Conservation (phyloP, 2,888 invertebrate genomes). For the Polymixis flavicincta region DNA sequence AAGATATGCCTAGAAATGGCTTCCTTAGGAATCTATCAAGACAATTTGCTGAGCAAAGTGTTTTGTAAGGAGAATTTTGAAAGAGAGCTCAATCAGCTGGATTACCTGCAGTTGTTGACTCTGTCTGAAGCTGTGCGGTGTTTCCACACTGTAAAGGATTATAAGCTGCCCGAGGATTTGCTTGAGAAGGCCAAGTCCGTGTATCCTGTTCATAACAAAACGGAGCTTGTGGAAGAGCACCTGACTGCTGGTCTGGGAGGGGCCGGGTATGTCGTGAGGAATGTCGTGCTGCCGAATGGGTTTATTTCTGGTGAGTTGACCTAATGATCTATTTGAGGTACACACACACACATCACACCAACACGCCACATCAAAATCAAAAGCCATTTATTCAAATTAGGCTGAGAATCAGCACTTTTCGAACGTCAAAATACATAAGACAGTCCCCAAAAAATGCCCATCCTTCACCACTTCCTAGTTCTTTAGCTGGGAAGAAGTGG, state of each 20-base stretch:
- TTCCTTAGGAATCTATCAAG: slow-evolving; percentile 90
- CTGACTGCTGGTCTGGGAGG: slow-evolving; percentile 91
- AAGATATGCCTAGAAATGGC: slow-evolving; percentile 90
- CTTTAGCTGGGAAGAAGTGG: too few relatives aligned
- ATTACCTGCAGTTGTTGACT: slow-evolving; percentile 87
- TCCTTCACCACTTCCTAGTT: too few relatives aligned
- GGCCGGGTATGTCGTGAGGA: slow-evolving; percentile 87
- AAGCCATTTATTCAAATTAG: too few relatives aligned
- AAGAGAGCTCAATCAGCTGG: slow-evolving; percentile 81
- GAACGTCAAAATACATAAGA: too few relatives aligned
- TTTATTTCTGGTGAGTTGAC: slow-evolving; percentile 87
- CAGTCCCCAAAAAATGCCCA: too few relatives aligned
- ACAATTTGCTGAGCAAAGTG: slow-evolving; percentile 87
- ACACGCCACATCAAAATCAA: too few relatives aligned
- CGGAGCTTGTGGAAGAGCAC: slow-evolving; percentile 84
- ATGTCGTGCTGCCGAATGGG: slow-evolving; percentile 89
- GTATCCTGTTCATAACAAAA: slow-evolving; percentile 76
- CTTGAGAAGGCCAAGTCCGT: slow-evolving; percentile 78
- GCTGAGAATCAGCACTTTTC: too few relatives aligned
- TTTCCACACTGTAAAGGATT: slow-evolving; percentile 80
- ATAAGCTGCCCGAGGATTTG: slow-evolving; percentile 81
- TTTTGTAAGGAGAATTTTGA: slow-evolving; percentile 88
- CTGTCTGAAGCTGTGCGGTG: slow-evolving; percentile 90
- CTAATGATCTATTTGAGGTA: background rate
- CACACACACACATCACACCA: too few relatives aligned